These are phyloP conservation scores for Leptobrachium ailaonicum DNA, from an alignment of 2,113 vertebrate species.

Conservation along the genomic window DNA sequence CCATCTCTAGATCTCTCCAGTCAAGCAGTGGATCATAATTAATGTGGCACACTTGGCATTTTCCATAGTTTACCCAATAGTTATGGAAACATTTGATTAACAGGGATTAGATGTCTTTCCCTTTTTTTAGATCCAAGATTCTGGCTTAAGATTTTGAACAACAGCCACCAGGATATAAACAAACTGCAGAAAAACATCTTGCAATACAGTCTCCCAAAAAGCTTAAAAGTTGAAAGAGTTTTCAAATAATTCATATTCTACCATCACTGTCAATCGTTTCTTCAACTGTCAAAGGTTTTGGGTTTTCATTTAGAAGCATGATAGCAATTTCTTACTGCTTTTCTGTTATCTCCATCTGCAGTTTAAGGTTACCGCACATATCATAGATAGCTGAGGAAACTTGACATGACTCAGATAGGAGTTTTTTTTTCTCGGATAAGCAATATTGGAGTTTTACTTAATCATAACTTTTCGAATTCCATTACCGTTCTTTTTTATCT, in stretches of 20 bases:
- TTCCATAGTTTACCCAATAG: too few relatives aligned
- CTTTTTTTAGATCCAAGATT: too few relatives aligned
- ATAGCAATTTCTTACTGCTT: slow-evolving; percentile 3
- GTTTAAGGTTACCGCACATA: neutral
- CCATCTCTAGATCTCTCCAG: too few relatives aligned
- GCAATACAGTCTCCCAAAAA: too few relatives aligned
- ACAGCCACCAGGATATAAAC: too few relatives aligned
- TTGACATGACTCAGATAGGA: slow-evolving; percentile 6
- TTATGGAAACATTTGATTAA: too few relatives aligned
- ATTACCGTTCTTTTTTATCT: neutral
- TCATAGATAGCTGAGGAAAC: slow-evolving; percentile 11
- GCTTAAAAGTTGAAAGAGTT: neutral
- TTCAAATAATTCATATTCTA: neutral
- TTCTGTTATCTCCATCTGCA: slow-evolving; percentile 2
- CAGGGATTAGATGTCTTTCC: too few relatives aligned
- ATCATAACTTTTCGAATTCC: neutral
- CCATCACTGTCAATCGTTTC: neutral
- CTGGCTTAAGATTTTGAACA: too few relatives aligned
- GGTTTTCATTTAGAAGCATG: slow-evolving; percentile 5
- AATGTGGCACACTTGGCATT: too few relatives aligned
- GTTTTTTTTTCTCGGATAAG: neutral
- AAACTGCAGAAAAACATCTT: too few relatives aligned
- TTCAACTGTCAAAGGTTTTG: neutral
- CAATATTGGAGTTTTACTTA: neutral
- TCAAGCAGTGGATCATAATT: too few relatives aligned